Conservation (phyloP, 1,140 invertebrate genomes). For the Neodiprion virginianus region DNA sequence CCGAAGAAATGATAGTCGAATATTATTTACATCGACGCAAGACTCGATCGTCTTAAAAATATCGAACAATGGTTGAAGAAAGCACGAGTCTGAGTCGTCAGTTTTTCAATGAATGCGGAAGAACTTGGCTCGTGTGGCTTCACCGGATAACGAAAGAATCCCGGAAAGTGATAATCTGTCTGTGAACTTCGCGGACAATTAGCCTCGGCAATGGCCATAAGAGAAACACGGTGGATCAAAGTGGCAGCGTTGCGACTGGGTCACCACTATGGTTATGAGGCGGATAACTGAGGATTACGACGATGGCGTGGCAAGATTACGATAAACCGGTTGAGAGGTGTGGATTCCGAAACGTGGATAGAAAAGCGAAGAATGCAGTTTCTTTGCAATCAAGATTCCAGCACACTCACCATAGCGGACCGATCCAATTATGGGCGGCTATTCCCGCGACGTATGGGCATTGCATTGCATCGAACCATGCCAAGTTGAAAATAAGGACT, state of each 20-base stretch:
- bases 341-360: not conserved
- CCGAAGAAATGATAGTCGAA: no score
- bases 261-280: not conserved
- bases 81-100: no score
- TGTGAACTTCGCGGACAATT: slow-evolving; percentile 7
- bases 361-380: not conserved
- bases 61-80: no score
- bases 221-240: not conserved
- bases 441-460: no score
- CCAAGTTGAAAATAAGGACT: no score
- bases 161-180: not conserved
- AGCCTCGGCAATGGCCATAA: not conserved
- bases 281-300: not conserved
- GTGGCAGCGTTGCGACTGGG: not conserved
- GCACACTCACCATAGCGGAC: not conserved
- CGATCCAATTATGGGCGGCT: not conserved
- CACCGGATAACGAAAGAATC: not conserved
- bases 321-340: slow-evolving; percentile 1
- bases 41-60: no score
- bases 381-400: not conserved
- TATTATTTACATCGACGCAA: no score
- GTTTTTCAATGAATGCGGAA: no score
- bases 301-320: not conserved
- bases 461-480: no score
- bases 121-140: no score